These are phyloP conservation scores for Panzeria rudis DNA, from an alignment of 2,888 invertebrate species.

Conservation along the genomic window DNA sequence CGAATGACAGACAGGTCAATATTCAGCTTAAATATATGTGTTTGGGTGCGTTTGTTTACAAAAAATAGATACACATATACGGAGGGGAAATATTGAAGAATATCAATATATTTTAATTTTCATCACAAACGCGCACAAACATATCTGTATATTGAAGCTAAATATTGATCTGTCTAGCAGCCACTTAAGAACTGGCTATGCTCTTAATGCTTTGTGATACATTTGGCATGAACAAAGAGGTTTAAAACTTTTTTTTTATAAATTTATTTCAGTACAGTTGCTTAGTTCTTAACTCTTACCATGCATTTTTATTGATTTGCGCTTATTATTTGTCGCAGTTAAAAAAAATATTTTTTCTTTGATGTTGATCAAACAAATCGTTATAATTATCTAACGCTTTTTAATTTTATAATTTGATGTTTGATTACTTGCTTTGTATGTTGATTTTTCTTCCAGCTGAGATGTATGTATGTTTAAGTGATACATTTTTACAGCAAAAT, in stretches of 20 bases:
- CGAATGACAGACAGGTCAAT: too few relatives aligned
- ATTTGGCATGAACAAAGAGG: not conserved
- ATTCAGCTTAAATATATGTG: too few relatives aligned
- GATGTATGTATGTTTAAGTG: not conserved
- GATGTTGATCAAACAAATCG: conserved; percentile 14
- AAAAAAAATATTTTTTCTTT: not conserved
- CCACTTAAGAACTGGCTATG: too few relatives aligned
- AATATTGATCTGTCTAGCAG: too few relatives aligned
- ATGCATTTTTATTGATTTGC: not conserved
- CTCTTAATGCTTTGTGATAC: not conserved
- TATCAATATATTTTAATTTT: too few relatives aligned
- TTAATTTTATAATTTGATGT: conserved; percentile 39
- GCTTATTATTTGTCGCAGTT: conserved; percentile 1
- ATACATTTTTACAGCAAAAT: not conserved
- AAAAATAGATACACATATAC: too few relatives aligned
- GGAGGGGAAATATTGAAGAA: too few relatives aligned
- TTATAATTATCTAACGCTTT: conserved; percentile 39
- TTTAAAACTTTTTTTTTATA: not conserved
- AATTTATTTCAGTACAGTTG: not conserved
- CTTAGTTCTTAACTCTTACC: not conserved
- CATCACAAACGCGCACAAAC: too few relatives aligned
- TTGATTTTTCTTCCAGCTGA: not conserved
- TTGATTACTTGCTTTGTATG: conserved; percentile 15
- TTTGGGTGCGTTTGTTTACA: too few relatives aligned
- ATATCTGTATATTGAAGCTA: too few relatives aligned